Evolutionary conservation across 2,797 vertebrate species (phyloP).

Genomic region (Phyllotis vaccarum): DNA sequence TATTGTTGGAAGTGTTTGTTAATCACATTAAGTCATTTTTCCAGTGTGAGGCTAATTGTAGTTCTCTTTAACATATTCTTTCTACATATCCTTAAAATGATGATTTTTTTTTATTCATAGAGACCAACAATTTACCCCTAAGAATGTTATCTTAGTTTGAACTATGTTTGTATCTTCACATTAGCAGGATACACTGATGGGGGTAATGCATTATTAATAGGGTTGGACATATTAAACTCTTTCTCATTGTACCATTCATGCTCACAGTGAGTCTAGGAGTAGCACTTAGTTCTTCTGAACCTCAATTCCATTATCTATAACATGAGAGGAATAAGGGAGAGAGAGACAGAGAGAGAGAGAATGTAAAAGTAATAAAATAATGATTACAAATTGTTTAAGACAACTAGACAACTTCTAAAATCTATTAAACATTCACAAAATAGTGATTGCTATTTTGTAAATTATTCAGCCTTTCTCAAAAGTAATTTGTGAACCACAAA

Average conservation of each 20-base stretch:
- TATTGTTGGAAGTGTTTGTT: constrained; percentile 4
- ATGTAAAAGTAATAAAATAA: not conserved
- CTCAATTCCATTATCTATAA: not conserved
- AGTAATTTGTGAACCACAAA: not conserved
- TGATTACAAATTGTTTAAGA: not conserved
- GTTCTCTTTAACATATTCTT: constrained; percentile 34
- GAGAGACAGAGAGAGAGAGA: not conserved
- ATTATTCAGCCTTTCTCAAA: not conserved
- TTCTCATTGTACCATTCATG: no score
- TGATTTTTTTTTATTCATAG: constrained; percentile 2
- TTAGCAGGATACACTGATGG: not conserved
- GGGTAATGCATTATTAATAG: not conserved
- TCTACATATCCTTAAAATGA: constrained; percentile 30
- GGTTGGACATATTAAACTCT: not conserved
- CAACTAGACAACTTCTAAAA: not conserved
- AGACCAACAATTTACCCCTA: not conserved
- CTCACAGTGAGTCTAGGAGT: not conserved
- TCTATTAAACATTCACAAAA: constrained; percentile 12
- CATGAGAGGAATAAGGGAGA: not conserved
- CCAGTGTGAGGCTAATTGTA: constrained; percentile 26
- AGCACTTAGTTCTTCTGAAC: not conserved
- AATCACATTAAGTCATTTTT: constrained; percentile 56
- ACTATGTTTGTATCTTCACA: not conserved
- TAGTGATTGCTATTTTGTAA: not conserved
- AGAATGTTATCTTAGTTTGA: not conserved